A percentile compares a stretch with the other conserved stretches of the same genome.
phyloP scores from a whole-genome alignment of 2,888 invertebrate genomes.

The Synergus itoensis region DNA sequence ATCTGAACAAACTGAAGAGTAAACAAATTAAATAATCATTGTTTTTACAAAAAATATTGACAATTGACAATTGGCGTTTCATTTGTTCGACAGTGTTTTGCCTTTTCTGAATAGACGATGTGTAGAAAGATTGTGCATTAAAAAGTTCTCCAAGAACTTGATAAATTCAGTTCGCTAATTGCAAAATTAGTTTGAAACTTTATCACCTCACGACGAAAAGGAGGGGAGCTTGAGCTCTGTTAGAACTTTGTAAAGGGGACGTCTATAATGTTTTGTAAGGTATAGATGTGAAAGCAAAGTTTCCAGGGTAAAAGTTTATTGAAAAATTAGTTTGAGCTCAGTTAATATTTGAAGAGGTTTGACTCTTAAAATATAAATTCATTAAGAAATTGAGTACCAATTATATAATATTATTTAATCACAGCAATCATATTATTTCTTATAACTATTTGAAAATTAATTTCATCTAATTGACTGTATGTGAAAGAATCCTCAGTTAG shows the following conservation, averaged over 20 bases:
- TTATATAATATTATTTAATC: neutral
- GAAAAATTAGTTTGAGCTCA: neutral
- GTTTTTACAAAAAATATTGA: no score
- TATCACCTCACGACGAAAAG: neutral
- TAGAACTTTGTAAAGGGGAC: conserved; percentile 25
- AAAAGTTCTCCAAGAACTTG: conserved; percentile 33
- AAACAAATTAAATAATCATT: neutral
- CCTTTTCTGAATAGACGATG: neutral
- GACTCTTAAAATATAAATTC: neutral
- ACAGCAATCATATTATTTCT: no score
- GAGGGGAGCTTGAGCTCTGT: neutral
- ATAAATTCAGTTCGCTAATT: conserved; percentile 30
- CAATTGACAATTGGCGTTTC: no score
- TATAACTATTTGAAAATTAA: no score
- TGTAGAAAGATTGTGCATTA: neutral
- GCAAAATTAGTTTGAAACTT: conserved; percentile 39
- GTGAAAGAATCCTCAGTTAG: neutral
- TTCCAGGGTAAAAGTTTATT: conserved; percentile 28
- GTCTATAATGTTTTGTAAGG: conserved; percentile 26
- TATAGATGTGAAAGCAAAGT: conserved; percentile 30
- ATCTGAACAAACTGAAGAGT: no score
- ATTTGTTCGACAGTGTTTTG: neutral
- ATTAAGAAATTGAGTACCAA: neutral
- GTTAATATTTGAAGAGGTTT: neutral
- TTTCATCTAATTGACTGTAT: neutral